A percentile compares a stretch with the other conserved stretches of the same genome.
These are phyloP conservation scores for Potamilus streckersoni DNA, from an alignment of 1,140 invertebrate genomes.

Conservation along the genomic window DNA sequence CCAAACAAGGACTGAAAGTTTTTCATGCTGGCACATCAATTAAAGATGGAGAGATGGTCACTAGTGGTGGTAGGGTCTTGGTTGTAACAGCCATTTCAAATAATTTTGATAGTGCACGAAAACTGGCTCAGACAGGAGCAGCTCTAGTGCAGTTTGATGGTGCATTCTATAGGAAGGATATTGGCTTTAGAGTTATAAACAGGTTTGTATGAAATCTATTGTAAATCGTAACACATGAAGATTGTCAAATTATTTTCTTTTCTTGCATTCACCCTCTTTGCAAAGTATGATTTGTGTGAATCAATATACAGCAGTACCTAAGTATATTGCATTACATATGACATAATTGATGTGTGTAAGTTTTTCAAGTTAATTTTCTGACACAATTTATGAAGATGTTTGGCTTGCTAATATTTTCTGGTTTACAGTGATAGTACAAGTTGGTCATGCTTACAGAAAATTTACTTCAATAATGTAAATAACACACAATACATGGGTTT, in stretches of 20 bases:
- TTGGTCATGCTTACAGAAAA: too few species aligned
- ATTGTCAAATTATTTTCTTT: neutral
- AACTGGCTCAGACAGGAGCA: constrained; percentile 72
- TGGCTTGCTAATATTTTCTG: too few species aligned
- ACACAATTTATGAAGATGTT: too few species aligned
- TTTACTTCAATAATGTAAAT: too few species aligned
- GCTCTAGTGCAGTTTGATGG: constrained; percentile 84
- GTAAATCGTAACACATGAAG: neutral
- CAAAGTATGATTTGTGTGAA: too few species aligned
- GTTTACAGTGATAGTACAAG: too few species aligned
- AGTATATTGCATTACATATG: too few species aligned
- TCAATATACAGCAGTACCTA: too few species aligned
- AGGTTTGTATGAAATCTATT: constrained; percentile 71
- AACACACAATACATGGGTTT: too few species aligned
- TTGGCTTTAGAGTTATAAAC: constrained; percentile 86
- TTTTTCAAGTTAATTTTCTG: too few species aligned
- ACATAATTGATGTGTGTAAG: too few species aligned
- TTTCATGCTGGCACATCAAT: constrained; percentile 73
- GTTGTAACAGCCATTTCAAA: constrained; percentile 80
- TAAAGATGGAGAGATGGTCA: constrained; percentile 73
- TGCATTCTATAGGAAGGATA: constrained; percentile 88
- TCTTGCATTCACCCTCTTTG: too few species aligned
- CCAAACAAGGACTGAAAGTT: constrained; percentile 53
- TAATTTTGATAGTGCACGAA: constrained; percentile 78
- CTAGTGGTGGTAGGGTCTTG: constrained; percentile 93